Conservation (phyloP, 2,888 invertebrate genomes). For the Cantharis rustica region DNA sequence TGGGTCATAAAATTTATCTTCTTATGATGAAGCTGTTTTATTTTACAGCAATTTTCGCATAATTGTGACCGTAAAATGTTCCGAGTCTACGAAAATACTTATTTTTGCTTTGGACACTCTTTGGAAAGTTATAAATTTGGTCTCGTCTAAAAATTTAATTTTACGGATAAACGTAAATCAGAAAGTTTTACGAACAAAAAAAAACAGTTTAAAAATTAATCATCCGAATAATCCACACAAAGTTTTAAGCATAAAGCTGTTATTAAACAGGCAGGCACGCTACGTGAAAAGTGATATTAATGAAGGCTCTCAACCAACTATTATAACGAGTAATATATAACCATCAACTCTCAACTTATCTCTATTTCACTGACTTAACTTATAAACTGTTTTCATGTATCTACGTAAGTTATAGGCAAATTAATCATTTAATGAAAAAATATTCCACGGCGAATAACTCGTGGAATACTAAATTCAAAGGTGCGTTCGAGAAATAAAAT, state of each 20-base stretch:
- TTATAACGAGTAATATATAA: slow-evolving; percentile 28
- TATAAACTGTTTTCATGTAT: neutral
- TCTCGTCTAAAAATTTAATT: neutral
- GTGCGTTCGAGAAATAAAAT: neutral
- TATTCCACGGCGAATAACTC: neutral
- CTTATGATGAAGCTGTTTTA: slow-evolving; percentile 8
- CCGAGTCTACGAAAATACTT: neutral
- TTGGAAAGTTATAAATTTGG: neutral
- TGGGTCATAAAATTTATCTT: slow-evolving; percentile 26
- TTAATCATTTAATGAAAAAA: neutral
- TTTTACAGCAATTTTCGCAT: slow-evolving; percentile 9
- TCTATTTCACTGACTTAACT: slow-evolving; percentile 9
- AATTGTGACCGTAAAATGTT: neutral
- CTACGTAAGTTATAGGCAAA: neutral
- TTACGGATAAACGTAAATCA: neutral
- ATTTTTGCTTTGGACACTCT: too few relatives aligned
- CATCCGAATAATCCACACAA: slow-evolving; percentile 23
- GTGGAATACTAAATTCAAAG: neutral
- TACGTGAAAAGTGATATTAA: slow-evolving; percentile 38
- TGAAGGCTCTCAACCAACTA: slow-evolving; percentile 29
- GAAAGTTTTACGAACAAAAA: neutral
- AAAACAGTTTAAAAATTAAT: slow-evolving; percentile 23
- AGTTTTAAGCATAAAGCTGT: slow-evolving; percentile 25
- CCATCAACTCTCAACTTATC: slow-evolving; percentile 20
- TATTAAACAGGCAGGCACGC: slow-evolving; percentile 32